These are phyloP conservation scores for Hydrolagus affinis DNA, from an alignment of 2,113 vertebrate genomes.

Conservation along the genomic window DNA sequence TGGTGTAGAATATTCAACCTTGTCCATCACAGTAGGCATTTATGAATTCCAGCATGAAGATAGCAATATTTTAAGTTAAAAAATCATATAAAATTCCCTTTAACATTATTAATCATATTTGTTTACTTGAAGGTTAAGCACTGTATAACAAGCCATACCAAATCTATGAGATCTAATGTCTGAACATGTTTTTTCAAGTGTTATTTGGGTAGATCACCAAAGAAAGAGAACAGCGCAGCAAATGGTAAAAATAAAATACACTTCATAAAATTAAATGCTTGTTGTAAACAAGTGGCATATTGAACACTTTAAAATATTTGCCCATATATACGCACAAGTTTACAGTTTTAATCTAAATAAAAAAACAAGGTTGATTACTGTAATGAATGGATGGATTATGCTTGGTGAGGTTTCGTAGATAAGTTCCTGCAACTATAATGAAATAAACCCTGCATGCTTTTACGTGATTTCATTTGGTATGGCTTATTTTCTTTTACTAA, in stretches of 20 bases:
- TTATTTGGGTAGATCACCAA: not conserved
- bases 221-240: not conserved
- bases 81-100: constrained; percentile 13
- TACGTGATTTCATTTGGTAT: not conserved
- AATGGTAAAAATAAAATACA: constrained; percentile 5
- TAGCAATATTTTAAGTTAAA: not conserved
- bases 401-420: not conserved
- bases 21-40: not conserved
- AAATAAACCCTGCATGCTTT: not conserved
- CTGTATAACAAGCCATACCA: not conserved
- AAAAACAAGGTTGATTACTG: not conserved
- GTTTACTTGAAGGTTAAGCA: not conserved
- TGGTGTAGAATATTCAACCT: not conserved
- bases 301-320: constrained; percentile 6
- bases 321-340: not conserved
- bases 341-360: not conserved
- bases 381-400: not conserved
- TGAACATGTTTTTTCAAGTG: not conserved
- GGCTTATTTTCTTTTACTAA: not conserved
- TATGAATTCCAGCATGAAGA: not conserved
- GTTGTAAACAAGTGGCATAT: not conserved
- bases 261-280: constrained; percentile 2
- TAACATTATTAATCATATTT: not conserved
- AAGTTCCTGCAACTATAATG: not conserved
- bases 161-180: not conserved